These are phyloP conservation scores for Pelagia noctiluca DNA, from an alignment of 30 jellyfish, hydroid and myxozoan species.

Conservation along the genomic window DNA sequence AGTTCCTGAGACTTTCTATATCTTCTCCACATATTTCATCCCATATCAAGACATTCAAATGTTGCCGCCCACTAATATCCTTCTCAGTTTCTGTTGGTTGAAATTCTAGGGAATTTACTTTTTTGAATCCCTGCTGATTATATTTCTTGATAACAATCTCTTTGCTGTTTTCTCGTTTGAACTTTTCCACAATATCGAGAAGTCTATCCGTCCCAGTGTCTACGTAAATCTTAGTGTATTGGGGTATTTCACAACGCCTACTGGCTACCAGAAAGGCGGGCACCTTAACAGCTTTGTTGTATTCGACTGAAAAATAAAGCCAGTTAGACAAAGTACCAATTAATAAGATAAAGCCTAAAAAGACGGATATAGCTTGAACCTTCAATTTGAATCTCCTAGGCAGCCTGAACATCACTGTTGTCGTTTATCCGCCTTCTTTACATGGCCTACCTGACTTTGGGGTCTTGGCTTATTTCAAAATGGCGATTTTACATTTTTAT, in stretches of 20 bases:
- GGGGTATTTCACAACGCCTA: constrained; percentile 27
- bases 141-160: no score
- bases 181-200: neutral
- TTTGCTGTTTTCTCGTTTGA: neutral
- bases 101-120: no score
- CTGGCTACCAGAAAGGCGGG: constrained; percentile 53
- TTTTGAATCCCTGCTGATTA: no score
- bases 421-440: no score
- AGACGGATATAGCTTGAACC: constrained; percentile 1
- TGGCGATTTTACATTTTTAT: no score
- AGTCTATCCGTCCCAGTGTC: constrained; percentile 33
- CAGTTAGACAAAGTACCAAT: constrained; percentile 34
- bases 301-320: constrained; percentile 4
- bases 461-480: no score
- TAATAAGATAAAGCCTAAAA: constrained; percentile 11
- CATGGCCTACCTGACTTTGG: no score
- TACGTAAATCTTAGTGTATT: constrained; percentile 39
- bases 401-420: constrained; percentile 1
- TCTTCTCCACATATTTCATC: constrained; percentile 83
- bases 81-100: no score
- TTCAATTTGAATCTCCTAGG: constrained; percentile 57
- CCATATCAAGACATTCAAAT: constrained; percentile 79
- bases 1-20: constrained; percentile 48
- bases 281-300: constrained; percentile 25
- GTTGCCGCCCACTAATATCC: no score